A percentile compares a stretch with the other conserved stretches of the same genome.
Evolutionary conservation across 2,888 invertebrate species (phyloP).

Genomic region (Peribatodes rhomboidaria): DNA sequence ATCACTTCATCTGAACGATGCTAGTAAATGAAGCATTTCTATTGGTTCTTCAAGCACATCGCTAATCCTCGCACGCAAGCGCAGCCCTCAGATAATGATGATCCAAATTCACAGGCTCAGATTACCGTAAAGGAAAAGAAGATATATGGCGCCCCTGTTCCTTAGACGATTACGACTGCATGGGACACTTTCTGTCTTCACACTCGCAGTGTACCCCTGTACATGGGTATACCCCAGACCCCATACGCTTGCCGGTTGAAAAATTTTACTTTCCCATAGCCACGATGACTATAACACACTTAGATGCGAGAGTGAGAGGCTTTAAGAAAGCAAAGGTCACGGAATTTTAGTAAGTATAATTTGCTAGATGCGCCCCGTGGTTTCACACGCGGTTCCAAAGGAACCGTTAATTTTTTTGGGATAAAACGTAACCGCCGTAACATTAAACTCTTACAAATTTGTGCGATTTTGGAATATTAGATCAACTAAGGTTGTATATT

Average conservation of each 20-base stretch:
- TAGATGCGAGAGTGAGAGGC: not conserved
- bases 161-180: constrained; percentile 6
- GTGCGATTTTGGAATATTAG: too few relatives aligned
- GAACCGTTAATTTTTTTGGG: too few relatives aligned
- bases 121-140: constrained; percentile 4
- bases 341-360: constrained; percentile 9
- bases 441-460: too few relatives aligned
- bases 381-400: too few relatives aligned
- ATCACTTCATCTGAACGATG: too few relatives aligned
- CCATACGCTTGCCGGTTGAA: not conserved
- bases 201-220: not conserved
- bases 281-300: not conserved
- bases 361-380: not conserved
- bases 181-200: constrained; percentile 2
- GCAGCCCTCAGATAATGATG: not conserved
- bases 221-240: not conserved
- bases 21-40: too few relatives aligned
- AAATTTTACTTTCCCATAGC: not conserved
- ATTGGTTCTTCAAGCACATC: too few relatives aligned
- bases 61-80: too few relatives aligned
- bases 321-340: not conserved
- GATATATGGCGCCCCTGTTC: constrained; percentile 7
- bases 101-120: not conserved
- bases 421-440: too few relatives aligned
- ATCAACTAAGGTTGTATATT: too few relatives aligned